Evolutionary conservation across 2,113 vertebrate species (phyloP), one percentile per base, ranked within the genome.

Genomic region (Spilogale gracilis): DNA sequence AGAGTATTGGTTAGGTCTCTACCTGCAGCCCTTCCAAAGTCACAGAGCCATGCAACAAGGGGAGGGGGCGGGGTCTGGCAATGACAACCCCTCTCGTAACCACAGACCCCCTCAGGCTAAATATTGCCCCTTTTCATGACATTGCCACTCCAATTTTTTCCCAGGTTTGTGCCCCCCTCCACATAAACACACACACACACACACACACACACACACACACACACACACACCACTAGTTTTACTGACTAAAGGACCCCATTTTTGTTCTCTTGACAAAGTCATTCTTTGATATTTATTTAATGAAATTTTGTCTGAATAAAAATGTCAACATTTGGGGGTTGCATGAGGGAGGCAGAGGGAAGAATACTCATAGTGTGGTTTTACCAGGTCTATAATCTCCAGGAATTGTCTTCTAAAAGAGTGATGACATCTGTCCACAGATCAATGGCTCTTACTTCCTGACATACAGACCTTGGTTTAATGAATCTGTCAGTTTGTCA

Each of bases 221-320:
- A 48, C 23, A 32, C n/a, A 54, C 45, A 6, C 74, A 14, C n/a
- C 45, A 18, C 52, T 27, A 27, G 10, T 86, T 89, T 92, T 79
- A 87, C n/a, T 45, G 9, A 38, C 16, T n/a, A 3, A 89, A 93
- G 38, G 2, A 30, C 25, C 30, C 38, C 9, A 1, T 27, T 80
- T 69, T 76, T 23, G 65, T 71, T 67, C 76, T 78, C 25, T 78
- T 63, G 52, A 86, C 76, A 32, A 87, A 87, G 45, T 76, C 58
- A 78, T 81, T 60, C 60, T 52, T 71, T 63, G n/a, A n/a, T 65
- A 38, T 54, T 95, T 95, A 43, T 58, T 93, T 80, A 65, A 74
- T 11, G 8, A 32, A 52, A 79, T 54, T 94, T 83, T 16, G 43
- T 21, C 27, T 74, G 58, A 96, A 65, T 87, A 60, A 87, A 91